Base-by-base conservation (phyloP, 2,888 invertebrate genomes). In the Drosophila antonietae region DNA sequence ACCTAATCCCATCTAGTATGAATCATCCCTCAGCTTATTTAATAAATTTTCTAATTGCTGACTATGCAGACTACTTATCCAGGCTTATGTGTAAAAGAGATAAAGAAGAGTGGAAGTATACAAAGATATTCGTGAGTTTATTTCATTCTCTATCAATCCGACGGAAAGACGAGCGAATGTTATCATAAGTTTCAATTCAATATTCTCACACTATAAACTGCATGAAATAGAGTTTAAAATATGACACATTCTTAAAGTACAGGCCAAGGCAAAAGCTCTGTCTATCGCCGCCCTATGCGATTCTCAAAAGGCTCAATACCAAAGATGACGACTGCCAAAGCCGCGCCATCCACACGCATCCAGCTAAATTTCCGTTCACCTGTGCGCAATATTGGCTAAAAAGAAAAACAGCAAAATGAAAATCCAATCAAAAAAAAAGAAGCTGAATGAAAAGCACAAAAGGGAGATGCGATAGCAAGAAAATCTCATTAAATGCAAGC, bases 401-500 rank as follows among this genome's bases (percentile, higher is more conserved):
- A 23, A 0, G 28, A 2, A 15, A n/a, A 33, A 23, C 2, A n/a
- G n/a, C 23, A 23, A 73, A 33, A 39, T 2, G 35, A 47, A 23
- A 23, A 44, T 3, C 31, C 23, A 20, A 20, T n/a, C 46, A 28
- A 49, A 31, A n/a, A 18, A 10, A n/a, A 20, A 12, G 5, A 12
- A 10, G 20, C 3, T 20, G 33, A 67, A 72, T 81, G 84, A 89
- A 56, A 64, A 59, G 10, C 37, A 37, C 33, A 35, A 64, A 46
- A 8, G 20, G 46, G 20, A 33, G 12, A 43, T 39, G n/a, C 15
- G 23, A 52, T 46, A 58, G 52, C 46, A 15, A 18, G 39, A 68
- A 75, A 88, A 83, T 88, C 90, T 83, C 90, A 83, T 89, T 83
- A 83, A 83, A 89, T 79, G 90, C 85, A 79, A 89, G 89, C 90